These are phyloP conservation scores for Theonella swinhoei DNA, from an alignment of 37 sponge, comb jelly and placozoan species.

Conservation along the genomic window DNA sequence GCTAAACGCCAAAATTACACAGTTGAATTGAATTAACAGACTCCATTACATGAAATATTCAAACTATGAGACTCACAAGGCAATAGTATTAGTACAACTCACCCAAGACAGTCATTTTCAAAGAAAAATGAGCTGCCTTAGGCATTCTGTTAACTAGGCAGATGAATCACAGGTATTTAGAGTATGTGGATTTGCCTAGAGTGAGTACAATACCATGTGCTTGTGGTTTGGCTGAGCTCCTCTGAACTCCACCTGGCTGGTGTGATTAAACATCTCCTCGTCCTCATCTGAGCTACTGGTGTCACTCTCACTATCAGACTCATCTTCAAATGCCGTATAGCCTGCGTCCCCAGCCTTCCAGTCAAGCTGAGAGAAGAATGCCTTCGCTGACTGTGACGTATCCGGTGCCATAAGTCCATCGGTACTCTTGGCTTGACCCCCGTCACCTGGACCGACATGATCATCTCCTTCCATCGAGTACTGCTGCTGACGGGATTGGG, in stretches of 20 bases:
- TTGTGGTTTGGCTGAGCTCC: background rate
- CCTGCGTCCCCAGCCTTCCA: conserved; percentile 25
- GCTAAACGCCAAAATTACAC: too few relatives aligned
- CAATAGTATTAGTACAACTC: too few relatives aligned
- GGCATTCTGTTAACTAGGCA: too few relatives aligned
- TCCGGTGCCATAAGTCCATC: background rate
- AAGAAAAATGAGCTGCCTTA: too few relatives aligned
- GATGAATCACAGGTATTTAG: too few relatives aligned
- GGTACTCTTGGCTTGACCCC: background rate
- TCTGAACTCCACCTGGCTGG: background rate
- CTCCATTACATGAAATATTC: too few relatives aligned
- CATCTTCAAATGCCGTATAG: conserved; percentile 24
- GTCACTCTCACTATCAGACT: background rate
- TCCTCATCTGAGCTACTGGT: background rate
- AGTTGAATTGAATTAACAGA: too few relatives aligned
- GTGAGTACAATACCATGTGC: too few relatives aligned
- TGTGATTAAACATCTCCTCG: background rate
- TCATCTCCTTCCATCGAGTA: background rate
- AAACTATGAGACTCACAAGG: too few relatives aligned
- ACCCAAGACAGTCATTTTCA: too few relatives aligned
- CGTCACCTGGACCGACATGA: conserved; percentile 14
- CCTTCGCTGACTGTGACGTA: background rate
- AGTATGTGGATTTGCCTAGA: too few relatives aligned
- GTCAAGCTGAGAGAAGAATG: conserved; percentile 44
- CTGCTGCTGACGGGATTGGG: background rate